Evolutionary conservation across 2,888 invertebrate genomes (phyloP).

Genomic region (Lottia scabra): DNA sequence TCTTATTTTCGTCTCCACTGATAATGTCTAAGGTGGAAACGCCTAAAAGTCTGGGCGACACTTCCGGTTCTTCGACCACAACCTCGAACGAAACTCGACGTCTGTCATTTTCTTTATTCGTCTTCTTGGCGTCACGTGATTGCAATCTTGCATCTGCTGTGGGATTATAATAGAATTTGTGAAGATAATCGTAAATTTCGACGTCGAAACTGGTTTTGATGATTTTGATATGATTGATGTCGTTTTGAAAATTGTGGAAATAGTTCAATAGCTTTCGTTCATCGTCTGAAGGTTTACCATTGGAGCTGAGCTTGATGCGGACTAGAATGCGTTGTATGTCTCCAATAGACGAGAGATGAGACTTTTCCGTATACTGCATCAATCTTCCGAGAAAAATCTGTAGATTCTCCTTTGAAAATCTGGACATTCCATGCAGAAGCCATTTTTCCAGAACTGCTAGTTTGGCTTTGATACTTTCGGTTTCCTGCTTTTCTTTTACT

Average conservation of each 20-base stretch:
- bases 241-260: slow-evolving; percentile 53
- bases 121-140: slow-evolving; percentile 10
- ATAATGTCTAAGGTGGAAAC: slow-evolving; percentile 11
- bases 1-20: slow-evolving; percentile 22
- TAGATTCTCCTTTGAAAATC: slow-evolving; percentile 52
- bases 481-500: neutral
- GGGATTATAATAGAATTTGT: slow-evolving; percentile 53
- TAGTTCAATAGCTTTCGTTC: slow-evolving; percentile 41
- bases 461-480: slow-evolving; percentile 34
- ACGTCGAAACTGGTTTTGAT: slow-evolving; percentile 58
- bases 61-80: slow-evolving; percentile 5
- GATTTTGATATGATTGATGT: slow-evolving; percentile 48
- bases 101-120: slow-evolving; percentile 3
- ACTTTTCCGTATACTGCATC: neutral
- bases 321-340: slow-evolving; percentile 16
- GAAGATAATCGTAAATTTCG: slow-evolving; percentile 50
- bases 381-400: slow-evolving; percentile 40
- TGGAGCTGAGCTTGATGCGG: slow-evolving; percentile 35
- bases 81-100: neutral
- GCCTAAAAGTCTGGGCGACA: slow-evolving; percentile 3
- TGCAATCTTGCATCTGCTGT: slow-evolving; percentile 26
- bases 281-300: slow-evolving; percentile 38
- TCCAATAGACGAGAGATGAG: slow-evolving; percentile 8
- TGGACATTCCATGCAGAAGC: slow-evolving; percentile 52
- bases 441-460: slow-evolving; percentile 54